Evolutionary conservation across 53 echinoderm and acorn worm genomes (phyloP), one percentile per base, ranked within the genome.

Genomic region (Echinometra lucunter): DNA sequence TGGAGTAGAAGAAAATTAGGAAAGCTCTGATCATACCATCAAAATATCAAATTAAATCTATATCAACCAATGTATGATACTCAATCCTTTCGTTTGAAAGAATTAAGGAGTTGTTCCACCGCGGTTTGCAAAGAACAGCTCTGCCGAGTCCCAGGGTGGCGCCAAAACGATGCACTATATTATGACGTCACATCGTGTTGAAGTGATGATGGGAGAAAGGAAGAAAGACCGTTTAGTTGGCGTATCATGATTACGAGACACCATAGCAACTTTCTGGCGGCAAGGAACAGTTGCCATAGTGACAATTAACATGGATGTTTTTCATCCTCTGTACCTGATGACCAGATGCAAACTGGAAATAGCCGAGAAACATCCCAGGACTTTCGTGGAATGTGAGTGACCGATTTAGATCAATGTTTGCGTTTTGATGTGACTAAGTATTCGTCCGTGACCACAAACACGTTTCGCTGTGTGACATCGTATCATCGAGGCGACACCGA

Each of bases 381-480:
- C 78, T 78, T 78, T 78, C 78, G 38, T 21, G 7, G 78, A 78
- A 78, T 78, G 78, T 42, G 78, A 78, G 23, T 78, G 78, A 78
- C 78, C 42, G 78, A 78, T 78, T 78, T 78, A 78, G 78, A 78
- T 40, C 78, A 78, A 42, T 78, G 78, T 78, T 78, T 78, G 42
- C 3, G 40, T 78, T 78, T 42, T 78, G 40, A 40, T 78, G 38
- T 38, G 38, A 42, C 38, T 42, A 18, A 74, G 42, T 40, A 30
- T 17, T 40, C 32, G 38, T 42, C 78, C 23, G 42, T 78, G 78
- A 78, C 78, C 78, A 78, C 78, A 78, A 40, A 78, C 78, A 78
- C 42, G 78, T 42, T 78, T 42, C 78, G 78, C 78, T 78, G 19
- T 38, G 28, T 78, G 78, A 38, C 38, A 78, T 78, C 78, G 78